These are phyloP conservation scores for Epinephelus coioides DNA, from an alignment of 2,797 vertebrate genomes.

Conservation along the genomic window DNA sequence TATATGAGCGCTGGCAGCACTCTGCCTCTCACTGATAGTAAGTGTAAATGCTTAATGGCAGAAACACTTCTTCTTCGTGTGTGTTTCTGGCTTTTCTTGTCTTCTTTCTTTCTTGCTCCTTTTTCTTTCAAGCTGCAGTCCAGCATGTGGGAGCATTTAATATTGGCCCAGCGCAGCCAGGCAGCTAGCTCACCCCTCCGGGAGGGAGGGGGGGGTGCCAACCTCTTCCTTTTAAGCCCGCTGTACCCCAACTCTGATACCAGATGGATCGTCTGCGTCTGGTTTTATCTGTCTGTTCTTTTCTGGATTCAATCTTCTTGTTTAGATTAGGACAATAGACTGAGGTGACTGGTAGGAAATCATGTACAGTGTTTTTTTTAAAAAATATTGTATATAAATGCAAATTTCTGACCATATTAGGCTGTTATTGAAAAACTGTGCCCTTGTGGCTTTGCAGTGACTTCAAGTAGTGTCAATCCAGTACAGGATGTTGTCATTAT, in stretches of 20 bases:
- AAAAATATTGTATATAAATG: background rate
- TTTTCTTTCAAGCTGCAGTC: constrained; percentile 43
- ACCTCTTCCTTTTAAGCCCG: constrained; percentile 53
- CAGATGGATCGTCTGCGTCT: constrained; percentile 49
- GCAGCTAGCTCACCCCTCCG: constrained; percentile 45
- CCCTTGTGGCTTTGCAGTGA: background rate
- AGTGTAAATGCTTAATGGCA: constrained; percentile 58
- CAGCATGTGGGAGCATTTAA: constrained; percentile 76
- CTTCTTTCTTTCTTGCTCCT: constrained; percentile 9
- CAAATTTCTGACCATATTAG: background rate
- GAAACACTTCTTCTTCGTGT: constrained; percentile 19
- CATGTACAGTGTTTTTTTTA: background rate
- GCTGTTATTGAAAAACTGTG: background rate
- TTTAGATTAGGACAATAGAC: background rate
- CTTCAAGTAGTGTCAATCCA: background rate
- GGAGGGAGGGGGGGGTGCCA: constrained; percentile 45
- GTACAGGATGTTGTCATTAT: background rate
- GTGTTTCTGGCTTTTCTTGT: constrained; percentile 1
- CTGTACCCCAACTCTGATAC: constrained; percentile 32
- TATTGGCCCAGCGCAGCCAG: constrained; percentile 58
- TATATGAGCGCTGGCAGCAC: constrained; percentile 41
- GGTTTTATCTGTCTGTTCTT: constrained; percentile 39
- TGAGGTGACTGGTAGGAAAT: background rate
- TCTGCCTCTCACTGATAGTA: constrained; percentile 51
- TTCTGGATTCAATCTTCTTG: constrained; percentile 31